Conservation (phyloP, 2,113 vertebrate genomes). For the Podarcis muralis region DNA sequence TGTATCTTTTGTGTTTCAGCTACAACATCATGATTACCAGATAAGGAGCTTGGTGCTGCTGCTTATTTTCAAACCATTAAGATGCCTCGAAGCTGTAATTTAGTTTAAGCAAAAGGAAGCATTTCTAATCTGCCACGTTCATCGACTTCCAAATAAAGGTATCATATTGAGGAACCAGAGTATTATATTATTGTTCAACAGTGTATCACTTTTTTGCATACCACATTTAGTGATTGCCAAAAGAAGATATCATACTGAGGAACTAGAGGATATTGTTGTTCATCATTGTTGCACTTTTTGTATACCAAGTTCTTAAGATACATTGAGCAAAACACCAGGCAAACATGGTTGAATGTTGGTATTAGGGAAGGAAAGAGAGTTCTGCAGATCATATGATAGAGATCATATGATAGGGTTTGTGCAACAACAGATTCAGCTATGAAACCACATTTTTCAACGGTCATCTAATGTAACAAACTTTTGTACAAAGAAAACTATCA, state of each 20-base stretch:
- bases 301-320: background rate
- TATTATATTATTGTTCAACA: background rate
- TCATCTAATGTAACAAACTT: background rate
- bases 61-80: conserved; percentile 15
- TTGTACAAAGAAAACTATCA: background rate
- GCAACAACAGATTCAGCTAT: background rate
- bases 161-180: background rate
- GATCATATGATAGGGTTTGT: background rate
- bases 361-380: background rate
- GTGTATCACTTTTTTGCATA: background rate
- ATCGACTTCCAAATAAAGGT: background rate
- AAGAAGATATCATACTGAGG: background rate
- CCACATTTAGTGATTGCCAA: background rate
- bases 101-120: background rate
- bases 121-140: background rate
- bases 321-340: background rate
- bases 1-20: background rate
- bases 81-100: background rate
- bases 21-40: conserved; percentile 10
- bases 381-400: background rate
- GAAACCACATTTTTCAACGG: background rate
- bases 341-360: background rate
- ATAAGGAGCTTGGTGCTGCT: background rate
- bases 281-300: background rate
- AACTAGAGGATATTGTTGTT: background rate